Evolutionary conservation across 2,888 invertebrate species (phyloP).

Genomic region (Anthrax anthrax): DNA sequence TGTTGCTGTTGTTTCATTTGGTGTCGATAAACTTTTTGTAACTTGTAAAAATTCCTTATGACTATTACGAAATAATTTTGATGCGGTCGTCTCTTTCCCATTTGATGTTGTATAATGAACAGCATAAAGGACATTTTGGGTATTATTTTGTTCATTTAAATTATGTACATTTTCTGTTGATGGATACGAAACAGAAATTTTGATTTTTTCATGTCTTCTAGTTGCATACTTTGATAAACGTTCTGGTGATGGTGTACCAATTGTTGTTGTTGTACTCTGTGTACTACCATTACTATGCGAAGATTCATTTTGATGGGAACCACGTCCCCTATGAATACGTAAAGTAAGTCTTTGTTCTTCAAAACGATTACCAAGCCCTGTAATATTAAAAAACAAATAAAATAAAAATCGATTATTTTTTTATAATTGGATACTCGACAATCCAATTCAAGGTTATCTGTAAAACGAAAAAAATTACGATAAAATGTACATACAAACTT

Average conservation of each 20-base stretch:
- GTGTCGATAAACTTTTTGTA: slow-evolving; percentile 26
- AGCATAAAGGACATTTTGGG: slow-evolving; percentile 40
- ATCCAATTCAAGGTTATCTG: no score
- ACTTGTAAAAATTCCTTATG: slow-evolving; percentile 42
- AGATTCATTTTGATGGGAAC: slow-evolving; percentile 46
- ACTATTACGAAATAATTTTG: slow-evolving; percentile 32
- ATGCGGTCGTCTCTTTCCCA: slow-evolving; percentile 47
- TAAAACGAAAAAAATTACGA: no score
- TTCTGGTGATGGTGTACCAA: slow-evolving; percentile 51
- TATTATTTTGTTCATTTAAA: slow-evolving; percentile 25
- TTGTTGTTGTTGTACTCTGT: slow-evolving; percentile 51
- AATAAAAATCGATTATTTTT: no score
- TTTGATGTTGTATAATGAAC: slow-evolving; percentile 54
- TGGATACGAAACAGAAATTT: slow-evolving; percentile 75
- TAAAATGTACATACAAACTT: no score
- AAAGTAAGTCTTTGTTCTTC: slow-evolving; percentile 83
- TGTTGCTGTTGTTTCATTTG: not conserved
- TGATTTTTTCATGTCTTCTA: slow-evolving; percentile 60
- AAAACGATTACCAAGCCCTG: slow-evolving; percentile 59
- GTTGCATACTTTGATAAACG: slow-evolving; percentile 45
- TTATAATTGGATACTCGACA: no score
- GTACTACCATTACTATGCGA: slow-evolving; percentile 53
- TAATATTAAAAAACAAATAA: slow-evolving; percentile 14
- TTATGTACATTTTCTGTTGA: slow-evolving; percentile 53
- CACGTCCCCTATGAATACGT: slow-evolving; percentile 77